Evolutionary conservation across 2,113 vertebrate genomes (phyloP).

Genomic region (Rhadina sibilatrix): DNA sequence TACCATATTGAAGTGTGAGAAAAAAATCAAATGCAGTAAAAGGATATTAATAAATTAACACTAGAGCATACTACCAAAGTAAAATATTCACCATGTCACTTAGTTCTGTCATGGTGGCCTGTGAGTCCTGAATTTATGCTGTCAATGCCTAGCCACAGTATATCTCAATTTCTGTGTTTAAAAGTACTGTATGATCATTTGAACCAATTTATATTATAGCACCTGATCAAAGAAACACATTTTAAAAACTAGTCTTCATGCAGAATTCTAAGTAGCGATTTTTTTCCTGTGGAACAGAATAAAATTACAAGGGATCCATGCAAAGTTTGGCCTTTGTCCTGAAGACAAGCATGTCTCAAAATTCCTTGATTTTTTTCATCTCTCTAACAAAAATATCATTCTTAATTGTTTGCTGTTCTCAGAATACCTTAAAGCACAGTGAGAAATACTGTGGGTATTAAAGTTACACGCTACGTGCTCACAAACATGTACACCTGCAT

Average conservation of each 20-base stretch:
- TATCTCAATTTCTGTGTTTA: neutral
- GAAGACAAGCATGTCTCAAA: neutral
- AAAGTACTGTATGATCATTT: neutral
- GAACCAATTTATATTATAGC: neutral
- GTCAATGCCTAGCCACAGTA: neutral
- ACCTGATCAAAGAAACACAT: neutral
- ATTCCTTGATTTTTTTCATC: neutral
- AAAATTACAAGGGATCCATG: neutral
- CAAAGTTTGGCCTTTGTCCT: neutral
- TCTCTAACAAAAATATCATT: neutral
- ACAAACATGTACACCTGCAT: neutral
- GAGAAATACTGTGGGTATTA: neutral
- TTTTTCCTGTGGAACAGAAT: neutral
- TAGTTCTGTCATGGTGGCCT: neutral
- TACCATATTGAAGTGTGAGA: conserved; percentile 57
- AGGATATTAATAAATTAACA: conserved; percentile 23
- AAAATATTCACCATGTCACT: neutral
- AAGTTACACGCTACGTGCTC: neutral
- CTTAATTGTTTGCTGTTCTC: neutral
- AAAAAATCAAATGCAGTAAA: conserved; percentile 44
- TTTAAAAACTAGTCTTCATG: neutral
- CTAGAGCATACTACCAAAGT: neutral
- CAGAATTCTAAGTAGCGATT: neutral
- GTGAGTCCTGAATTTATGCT: neutral
- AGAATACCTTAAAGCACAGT: neutral